A percentile compares a stretch with the other conserved stretches of the same genome.
Evolutionary conservation across 2,113 vertebrate species (phyloP).

Genomic region (Campylorhamphus procurvoides): DNA sequence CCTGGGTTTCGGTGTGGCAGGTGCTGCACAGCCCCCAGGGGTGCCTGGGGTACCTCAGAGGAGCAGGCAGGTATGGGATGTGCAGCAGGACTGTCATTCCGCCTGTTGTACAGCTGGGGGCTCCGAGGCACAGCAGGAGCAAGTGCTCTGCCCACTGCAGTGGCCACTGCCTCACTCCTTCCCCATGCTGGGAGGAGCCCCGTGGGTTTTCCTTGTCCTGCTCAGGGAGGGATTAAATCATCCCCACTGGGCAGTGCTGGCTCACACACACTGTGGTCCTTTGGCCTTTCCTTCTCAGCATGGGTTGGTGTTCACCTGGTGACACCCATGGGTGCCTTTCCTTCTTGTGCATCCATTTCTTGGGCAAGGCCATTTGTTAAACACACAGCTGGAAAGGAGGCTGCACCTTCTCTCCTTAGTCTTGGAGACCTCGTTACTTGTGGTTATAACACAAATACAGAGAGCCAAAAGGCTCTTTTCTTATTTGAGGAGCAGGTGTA

Average conservation of each 20-base stretch:
- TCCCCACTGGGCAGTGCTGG: not conserved
- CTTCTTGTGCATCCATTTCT: not conserved
- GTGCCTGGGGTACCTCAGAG: not conserved
- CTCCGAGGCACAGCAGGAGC: not conserved
- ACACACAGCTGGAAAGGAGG: not conserved
- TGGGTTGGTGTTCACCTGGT: not conserved
- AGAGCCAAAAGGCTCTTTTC: not conserved
- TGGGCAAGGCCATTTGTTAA: not conserved
- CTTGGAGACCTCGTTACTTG: not conserved
- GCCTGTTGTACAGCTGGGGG: not conserved
- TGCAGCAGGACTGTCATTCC: not conserved
- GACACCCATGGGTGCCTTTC: rapidly evolving
- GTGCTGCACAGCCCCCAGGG: not conserved
- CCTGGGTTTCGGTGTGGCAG: rapidly evolving
- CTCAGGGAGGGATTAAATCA: not conserved
- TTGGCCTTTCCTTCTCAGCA: not conserved
- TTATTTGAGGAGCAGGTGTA: not conserved
- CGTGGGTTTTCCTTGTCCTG: not conserved
- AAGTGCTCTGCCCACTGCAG: not conserved
- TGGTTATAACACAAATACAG: not conserved
- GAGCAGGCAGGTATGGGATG: not conserved
- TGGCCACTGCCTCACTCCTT: not conserved
- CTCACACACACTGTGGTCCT: not conserved
- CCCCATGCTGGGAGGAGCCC: not conserved
- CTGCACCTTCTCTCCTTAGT: not conserved